Evolutionary conservation across 2,797 vertebrate genomes (phyloP).

Genomic region (Anomalospiza imberbis): DNA sequence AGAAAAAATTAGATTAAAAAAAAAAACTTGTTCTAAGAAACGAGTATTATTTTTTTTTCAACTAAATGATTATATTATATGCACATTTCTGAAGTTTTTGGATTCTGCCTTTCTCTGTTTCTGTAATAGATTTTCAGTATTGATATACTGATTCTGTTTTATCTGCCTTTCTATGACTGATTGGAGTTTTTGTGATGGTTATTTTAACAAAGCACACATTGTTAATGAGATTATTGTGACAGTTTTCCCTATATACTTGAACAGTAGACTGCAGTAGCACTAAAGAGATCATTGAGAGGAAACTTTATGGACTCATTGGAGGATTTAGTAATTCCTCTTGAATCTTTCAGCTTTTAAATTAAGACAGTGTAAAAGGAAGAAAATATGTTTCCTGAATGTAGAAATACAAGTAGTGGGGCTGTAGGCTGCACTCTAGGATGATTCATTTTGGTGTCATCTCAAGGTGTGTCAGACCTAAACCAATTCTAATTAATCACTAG

Average conservation of each 20-base stretch:
- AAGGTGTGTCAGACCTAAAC: background rate
- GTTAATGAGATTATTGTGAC: background rate
- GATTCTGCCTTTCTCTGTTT: background rate
- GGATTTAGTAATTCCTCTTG: background rate
- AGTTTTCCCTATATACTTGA: background rate
- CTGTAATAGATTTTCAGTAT: background rate
- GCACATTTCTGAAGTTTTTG: background rate
- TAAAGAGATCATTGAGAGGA: background rate
- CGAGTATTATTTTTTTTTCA: background rate
- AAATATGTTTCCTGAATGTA: background rate
- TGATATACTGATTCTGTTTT: background rate
- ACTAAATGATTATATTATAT: background rate
- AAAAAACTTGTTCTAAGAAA: background rate
- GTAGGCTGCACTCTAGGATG: background rate
- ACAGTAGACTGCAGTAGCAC: background rate
- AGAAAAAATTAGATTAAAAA: background rate
- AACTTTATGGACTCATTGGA: background rate
- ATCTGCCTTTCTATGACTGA: background rate
- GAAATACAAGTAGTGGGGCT: background rate
- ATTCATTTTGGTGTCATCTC: background rate
- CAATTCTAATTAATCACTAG: background rate
- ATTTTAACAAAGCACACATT: background rate
- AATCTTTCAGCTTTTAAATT: background rate
- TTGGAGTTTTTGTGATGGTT: background rate
- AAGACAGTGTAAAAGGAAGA: background rate